Conservation (phyloP, 2,888 invertebrate genomes). For the Scrobipalpa atriplicella region DNA sequence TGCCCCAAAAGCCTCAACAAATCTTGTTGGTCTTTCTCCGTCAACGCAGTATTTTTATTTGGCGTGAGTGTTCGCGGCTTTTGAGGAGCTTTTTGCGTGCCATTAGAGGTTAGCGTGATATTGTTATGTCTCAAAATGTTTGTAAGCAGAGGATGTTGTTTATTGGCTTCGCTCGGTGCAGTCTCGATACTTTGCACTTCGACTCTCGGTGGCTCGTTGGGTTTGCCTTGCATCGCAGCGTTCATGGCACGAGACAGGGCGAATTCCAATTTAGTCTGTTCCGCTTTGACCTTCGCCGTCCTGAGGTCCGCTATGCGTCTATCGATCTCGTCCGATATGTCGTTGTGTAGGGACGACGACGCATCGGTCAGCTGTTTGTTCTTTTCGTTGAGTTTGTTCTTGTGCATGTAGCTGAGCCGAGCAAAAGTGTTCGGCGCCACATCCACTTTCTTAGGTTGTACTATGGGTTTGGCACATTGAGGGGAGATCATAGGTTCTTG, state of each 20-base stretch:
- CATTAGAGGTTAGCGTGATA: not conserved
- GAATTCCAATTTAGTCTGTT: not conserved
- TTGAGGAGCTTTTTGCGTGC: not conserved
- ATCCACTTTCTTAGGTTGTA: conserved; percentile 57
- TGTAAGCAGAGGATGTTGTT: conserved; percentile 34
- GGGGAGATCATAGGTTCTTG: conserved; percentile 41
- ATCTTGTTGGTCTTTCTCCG: conserved; percentile 63
- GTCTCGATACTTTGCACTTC: conserved; percentile 28
- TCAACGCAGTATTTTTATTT: conserved; percentile 36
- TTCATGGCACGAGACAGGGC: not conserved
- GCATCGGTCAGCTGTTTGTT: conserved; percentile 41
- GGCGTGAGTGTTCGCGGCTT: not conserved
- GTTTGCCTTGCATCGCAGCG: conserved; percentile 6
- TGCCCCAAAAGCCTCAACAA: conserved; percentile 57
- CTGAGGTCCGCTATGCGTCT: conserved; percentile 37
- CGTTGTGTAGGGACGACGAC: conserved; percentile 12
- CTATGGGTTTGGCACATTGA: conserved; percentile 58
- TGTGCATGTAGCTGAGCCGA: conserved; percentile 72
- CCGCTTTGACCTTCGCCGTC: conserved; percentile 7
- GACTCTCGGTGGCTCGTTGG: conserved; percentile 18
- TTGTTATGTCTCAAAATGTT: conserved; percentile 33
- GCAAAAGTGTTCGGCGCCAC: conserved; percentile 69
- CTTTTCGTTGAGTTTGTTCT: conserved; percentile 63
- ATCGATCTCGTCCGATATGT: conserved; percentile 34
- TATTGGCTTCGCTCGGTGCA: not conserved